Conservation (phyloP, 2,113 vertebrate genomes). For the Mirza zaza region DNA sequence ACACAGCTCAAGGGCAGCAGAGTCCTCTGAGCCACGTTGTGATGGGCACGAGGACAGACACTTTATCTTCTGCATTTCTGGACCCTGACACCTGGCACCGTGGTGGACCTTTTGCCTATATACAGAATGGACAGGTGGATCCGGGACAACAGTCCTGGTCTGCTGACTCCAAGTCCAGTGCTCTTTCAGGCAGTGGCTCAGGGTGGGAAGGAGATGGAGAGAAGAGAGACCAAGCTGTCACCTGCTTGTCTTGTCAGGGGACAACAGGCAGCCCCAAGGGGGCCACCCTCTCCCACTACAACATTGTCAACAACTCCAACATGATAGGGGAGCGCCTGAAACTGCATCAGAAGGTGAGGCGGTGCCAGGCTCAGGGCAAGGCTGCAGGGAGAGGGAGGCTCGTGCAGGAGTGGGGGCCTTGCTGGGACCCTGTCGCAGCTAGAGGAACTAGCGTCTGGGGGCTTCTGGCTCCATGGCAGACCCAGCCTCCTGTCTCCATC, state of each 20-base stretch:
- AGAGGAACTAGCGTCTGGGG: not conserved
- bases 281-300: constrained; percentile 93
- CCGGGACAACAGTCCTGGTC: not conserved
- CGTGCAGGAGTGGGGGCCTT: not conserved
- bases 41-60: not conserved
- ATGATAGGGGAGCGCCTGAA: constrained; percentile 86
- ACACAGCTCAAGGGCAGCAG: no score
- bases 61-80: not conserved
- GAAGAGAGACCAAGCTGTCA: not conserved
- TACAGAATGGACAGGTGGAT: not conserved
- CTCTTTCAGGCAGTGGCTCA: not conserved
- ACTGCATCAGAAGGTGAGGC: constrained; percentile 84
- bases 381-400: no score
- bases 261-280: constrained; percentile 96
- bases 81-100: not conserved
- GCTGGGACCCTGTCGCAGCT: not conserved
- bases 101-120: not conserved
- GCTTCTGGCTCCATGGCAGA: not conserved
- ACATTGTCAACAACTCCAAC: constrained; percentile 93
- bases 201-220: not conserved
- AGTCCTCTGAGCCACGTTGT: not conserved
- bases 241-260: constrained; percentile 85
- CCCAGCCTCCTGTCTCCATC: constrained; percentile 47
- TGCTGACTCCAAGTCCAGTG: not conserved
- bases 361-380: not conserved